Conservation (phyloP, 2,113 vertebrate genomes). For the Anguilla rostrata region DNA sequence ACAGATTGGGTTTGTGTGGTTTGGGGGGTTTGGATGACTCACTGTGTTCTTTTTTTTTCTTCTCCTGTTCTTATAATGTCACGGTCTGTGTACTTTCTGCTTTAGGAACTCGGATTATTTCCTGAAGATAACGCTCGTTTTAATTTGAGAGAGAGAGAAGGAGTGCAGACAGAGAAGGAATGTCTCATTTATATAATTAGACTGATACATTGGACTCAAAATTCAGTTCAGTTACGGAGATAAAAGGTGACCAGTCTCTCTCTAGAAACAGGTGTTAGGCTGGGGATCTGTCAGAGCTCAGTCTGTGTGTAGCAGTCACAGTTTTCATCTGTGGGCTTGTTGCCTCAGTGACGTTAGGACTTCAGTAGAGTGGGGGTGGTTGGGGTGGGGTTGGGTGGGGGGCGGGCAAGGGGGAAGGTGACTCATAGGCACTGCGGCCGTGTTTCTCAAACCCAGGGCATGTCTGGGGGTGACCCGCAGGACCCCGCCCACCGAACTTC, state of each 20-base stretch:
- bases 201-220: not conserved
- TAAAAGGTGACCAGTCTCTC: not conserved
- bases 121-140: not conserved
- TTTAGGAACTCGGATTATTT: not conserved
- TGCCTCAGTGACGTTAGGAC: too few relatives aligned
- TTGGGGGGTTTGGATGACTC: not conserved
- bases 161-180: not conserved
- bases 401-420: too few relatives aligned
- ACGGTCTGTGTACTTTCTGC: not conserved
- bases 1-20: not conserved
- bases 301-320: not conserved
- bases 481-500: not conserved
- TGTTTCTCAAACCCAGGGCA: not conserved
- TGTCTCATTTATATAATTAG: not conserved
- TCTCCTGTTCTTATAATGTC: not conserved
- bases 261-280: not conserved
- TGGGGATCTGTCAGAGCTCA: not conserved
- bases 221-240: not conserved
- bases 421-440: too few relatives aligned
- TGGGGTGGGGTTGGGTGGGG: not conserved
- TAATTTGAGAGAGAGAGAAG: not conserved
- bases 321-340: too few relatives aligned
- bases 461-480: not conserved
- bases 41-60: too few relatives aligned
- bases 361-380: not conserved